Evolutionary conservation across 1,140 invertebrate species (phyloP).

Genomic region (Megalopta genalis): DNA sequence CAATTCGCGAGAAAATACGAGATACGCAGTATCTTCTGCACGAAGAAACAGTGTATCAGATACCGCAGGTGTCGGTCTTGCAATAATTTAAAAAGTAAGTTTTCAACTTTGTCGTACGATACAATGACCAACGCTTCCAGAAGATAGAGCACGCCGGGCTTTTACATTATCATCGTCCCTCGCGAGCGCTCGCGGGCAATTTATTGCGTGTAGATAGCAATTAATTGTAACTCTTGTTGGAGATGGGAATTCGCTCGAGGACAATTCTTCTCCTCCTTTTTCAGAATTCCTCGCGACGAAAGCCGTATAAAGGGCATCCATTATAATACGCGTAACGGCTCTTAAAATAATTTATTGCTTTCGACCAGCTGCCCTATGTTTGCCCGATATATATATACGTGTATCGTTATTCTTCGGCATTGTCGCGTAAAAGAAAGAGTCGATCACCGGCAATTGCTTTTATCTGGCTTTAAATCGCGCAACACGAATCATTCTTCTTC

Average conservation of each 20-base stretch:
- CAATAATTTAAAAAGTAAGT: slow-evolving; percentile 57
- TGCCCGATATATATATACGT: neutral
- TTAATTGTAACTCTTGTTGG: slow-evolving; percentile 36
- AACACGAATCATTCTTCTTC: too few species aligned
- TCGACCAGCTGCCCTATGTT: neutral
- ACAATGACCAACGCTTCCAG: slow-evolving; percentile 57
- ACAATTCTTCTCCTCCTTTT: slow-evolving; percentile 42
- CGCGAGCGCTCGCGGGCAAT: neutral
- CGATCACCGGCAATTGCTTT: too few species aligned
- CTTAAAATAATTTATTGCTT: slow-evolving; percentile 10
- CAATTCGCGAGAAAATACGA: neutral
- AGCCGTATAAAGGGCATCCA: neutral
- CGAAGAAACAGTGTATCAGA: slow-evolving; percentile 23
- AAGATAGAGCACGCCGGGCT: slow-evolving; percentile 36
- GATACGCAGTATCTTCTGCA: slow-evolving; percentile 31
- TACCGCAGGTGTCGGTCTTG: slow-evolving; percentile 30
- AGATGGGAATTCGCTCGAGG: slow-evolving; percentile 35
- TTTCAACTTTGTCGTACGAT: slow-evolving; percentile 57
- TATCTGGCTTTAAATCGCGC: too few species aligned
- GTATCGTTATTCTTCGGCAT: slow-evolving; percentile 5
- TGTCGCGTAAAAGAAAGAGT: neutral
- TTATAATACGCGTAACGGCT: neutral
- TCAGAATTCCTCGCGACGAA: slow-evolving; percentile 4
- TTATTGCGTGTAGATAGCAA: slow-evolving; percentile 47
- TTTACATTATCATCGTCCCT: slow-evolving; percentile 32